These are phyloP conservation scores for Calcarius lapponicus DNA, from an alignment of 2,797 vertebrate species.

Conservation along the genomic window DNA sequence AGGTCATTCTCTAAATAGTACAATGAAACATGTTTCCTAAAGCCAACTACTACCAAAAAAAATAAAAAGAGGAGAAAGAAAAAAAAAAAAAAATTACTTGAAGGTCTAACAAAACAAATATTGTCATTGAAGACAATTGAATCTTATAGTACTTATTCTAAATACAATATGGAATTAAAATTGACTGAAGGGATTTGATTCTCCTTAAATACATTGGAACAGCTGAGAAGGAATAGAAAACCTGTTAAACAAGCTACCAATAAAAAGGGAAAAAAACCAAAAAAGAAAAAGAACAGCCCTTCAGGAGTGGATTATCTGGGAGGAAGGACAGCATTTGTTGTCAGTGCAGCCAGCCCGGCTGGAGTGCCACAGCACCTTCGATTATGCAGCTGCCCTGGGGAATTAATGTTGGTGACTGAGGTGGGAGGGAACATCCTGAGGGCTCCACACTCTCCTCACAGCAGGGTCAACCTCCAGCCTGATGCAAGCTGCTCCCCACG, in stretches of 20 bases:
- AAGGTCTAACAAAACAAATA: conserved; percentile 54
- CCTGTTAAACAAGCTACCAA: background rate
- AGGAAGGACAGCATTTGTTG: background rate
- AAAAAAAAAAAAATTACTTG: conserved; percentile 19
- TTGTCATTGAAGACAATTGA: conserved; percentile 54
- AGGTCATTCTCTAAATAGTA: conserved; percentile 61
- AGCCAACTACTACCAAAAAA: background rate
- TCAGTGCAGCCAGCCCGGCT: background rate
- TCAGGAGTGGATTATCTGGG: background rate
- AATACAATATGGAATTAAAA: conserved; percentile 70
- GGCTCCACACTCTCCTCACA: background rate
- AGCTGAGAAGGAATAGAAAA: conserved; percentile 15
- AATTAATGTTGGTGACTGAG: background rate
- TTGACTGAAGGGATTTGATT: conserved; percentile 60
- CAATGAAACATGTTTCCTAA: conserved; percentile 20
- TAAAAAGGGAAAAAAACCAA: background rate
- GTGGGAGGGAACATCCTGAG: background rate
- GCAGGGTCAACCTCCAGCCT: fast-evolving
- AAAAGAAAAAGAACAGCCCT: background rate
- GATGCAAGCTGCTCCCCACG: background rate
- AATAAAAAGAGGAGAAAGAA: background rate
- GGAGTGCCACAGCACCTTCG: background rate
- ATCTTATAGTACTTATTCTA: conserved; percentile 62
- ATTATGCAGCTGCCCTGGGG: background rate
- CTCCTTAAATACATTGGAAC: conserved; percentile 37